Percentiles rank a stretch among this genome's conserved stretches.
Evolutionary conservation across 2,113 vertebrate species (phyloP).

Genomic region (Psilopsiagon aurifrons): DNA sequence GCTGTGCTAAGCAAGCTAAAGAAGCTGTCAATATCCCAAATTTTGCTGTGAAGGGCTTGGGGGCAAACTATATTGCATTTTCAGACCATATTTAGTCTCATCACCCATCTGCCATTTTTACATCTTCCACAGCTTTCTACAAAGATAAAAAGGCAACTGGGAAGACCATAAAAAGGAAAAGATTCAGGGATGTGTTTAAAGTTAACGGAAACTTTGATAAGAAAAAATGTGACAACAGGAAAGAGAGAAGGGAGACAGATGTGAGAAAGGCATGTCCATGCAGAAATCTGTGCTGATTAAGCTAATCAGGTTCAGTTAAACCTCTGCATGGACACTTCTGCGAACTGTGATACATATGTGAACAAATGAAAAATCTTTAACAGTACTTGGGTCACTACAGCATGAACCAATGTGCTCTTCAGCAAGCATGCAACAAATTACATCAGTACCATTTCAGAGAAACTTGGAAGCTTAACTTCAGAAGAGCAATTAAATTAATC

Average conservation of each 20-base stretch:
- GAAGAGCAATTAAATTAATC: conserved; percentile 44
- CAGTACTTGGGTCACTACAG: background rate
- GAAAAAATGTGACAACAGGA: background rate
- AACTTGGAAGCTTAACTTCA: conserved; percentile 24
- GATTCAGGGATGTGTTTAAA: background rate
- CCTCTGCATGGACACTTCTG: background rate
- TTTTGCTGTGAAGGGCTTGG: background rate
- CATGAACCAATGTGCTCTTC: background rate
- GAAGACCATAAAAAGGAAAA: background rate
- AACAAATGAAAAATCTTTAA: background rate
- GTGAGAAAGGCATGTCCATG: background rate
- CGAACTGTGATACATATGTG: background rate
- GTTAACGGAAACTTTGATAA: background rate
- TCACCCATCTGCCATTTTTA: background rate
- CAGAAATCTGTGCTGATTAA: background rate
- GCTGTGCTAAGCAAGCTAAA: background rate
- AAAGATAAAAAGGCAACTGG: background rate
- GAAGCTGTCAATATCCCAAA: background rate
- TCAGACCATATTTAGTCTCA: background rate
- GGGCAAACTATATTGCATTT: background rate
- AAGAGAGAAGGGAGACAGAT: background rate
- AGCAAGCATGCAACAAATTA: background rate
- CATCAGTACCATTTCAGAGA: background rate
- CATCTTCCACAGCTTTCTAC: background rate
- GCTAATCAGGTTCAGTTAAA: conserved; percentile 13